These are phyloP conservation scores for Celastrina argiolus DNA, from an alignment of 2,888 invertebrate genomes.

Conservation along the genomic window DNA sequence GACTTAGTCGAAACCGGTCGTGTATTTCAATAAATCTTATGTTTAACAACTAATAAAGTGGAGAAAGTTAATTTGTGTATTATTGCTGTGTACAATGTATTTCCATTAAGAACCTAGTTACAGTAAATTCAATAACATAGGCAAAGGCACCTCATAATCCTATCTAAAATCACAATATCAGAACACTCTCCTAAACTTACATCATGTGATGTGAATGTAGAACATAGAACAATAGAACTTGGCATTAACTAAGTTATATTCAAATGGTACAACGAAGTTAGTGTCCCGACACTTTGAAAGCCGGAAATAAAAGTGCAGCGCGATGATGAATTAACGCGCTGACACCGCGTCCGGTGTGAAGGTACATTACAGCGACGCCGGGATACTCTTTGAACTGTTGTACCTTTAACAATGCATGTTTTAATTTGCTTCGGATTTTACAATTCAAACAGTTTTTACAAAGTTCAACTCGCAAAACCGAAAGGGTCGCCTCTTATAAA, in stretches of 20 bases:
- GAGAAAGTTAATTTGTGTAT: too few relatives aligned
- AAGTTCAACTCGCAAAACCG: conserved; percentile 22
- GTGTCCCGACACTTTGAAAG: conserved; percentile 1
- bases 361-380: conserved; percentile 27
- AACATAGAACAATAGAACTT: not conserved
- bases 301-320: conserved; percentile 2
- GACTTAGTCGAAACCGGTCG: too few relatives aligned
- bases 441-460: conserved; percentile 31
- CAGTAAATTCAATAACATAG: too few relatives aligned
- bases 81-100: too few relatives aligned
- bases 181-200: not conserved
- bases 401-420: conserved; percentile 55
- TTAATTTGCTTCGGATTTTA: conserved; percentile 45
- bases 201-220: not conserved
- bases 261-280: not conserved
- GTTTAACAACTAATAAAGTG: too few relatives aligned
- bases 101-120: too few relatives aligned
- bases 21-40: too few relatives aligned
- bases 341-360: conserved; percentile 12
- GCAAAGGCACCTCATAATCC: too few relatives aligned
- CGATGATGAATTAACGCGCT: conserved; percentile 9
- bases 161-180: not conserved
- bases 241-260: not conserved
- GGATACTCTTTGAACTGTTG: conserved; percentile 29
- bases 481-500: conserved; percentile 9